Evolutionary conservation across 35 echinoderm and acorn worm genomes (phyloP).

Genomic region (Amphiura filiformis): DNA sequence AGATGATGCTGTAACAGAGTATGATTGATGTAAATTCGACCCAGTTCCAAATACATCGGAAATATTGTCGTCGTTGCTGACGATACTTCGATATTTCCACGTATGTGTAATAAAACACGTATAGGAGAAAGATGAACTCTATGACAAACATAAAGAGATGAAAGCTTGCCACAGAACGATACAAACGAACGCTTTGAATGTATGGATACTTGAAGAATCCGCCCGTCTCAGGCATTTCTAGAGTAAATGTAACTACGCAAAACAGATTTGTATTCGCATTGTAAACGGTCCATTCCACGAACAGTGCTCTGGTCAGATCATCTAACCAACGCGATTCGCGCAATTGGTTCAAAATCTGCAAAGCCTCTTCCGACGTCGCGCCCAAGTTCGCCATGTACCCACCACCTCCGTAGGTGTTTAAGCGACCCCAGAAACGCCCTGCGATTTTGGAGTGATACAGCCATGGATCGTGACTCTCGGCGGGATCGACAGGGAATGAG

Average conservation of each 20-base stretch:
- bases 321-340: constrained; percentile 60
- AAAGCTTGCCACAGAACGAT: constrained; percentile 52
- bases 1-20: constrained; percentile 26
- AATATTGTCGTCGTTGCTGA: constrained; percentile 29
- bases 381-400: constrained; percentile 67
- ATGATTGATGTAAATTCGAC: constrained; percentile 68
- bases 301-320: constrained; percentile 64
- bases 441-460: constrained; percentile 22
- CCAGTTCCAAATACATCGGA: constrained; percentile 68
- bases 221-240: constrained; percentile 72
- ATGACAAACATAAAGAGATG: constrained; percentile 60
- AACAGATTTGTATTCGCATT: constrained; percentile 95
- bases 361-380: constrained; percentile 6
- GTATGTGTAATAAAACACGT: constrained; percentile 19
- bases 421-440: constrained; percentile 37
- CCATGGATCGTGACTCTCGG: constrained; percentile 39
- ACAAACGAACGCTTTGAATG: constrained; percentile 63
- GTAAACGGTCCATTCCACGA: constrained; percentile 87
- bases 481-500: neutral
- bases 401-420: constrained; percentile 44
- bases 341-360: constrained; percentile 28
- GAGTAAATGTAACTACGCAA: constrained; percentile 62
- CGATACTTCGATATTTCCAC: constrained; percentile 24
- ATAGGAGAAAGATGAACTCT: constrained; percentile 66
- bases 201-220: constrained; percentile 62